phyloP scores from a whole-genome alignment of 2,113 vertebrate species.

The Eretmochelys imbricata region DNA sequence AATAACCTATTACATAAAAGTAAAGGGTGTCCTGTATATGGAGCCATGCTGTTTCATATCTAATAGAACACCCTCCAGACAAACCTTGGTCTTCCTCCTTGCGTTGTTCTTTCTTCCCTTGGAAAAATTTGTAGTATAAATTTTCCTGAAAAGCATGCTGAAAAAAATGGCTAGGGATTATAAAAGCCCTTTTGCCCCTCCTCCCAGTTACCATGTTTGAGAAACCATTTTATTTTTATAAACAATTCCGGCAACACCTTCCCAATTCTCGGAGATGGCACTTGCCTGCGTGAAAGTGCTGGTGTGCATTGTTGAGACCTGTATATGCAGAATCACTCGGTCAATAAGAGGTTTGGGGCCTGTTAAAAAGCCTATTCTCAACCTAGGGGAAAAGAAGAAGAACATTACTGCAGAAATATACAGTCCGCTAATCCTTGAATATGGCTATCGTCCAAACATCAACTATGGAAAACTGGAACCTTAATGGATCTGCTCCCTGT shows the following conservation, averaged over 20 bases:
- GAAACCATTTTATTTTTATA: not conserved
- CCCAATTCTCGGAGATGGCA: not conserved
- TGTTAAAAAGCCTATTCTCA: slow-evolving; percentile 93
- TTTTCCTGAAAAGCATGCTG: not conserved
- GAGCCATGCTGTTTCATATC: not conserved
- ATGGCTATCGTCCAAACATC: not conserved
- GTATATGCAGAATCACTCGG: slow-evolving; percentile 89
- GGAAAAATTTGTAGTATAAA: not conserved
- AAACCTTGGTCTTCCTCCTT: not conserved
- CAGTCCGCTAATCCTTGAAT: not conserved
- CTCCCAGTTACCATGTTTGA: not conserved
- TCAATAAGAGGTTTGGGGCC: slow-evolving; percentile 92
- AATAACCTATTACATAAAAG: not conserved
- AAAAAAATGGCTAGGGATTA: not conserved
- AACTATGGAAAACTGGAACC: not conserved
- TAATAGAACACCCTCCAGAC: not conserved
- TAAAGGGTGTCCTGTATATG: not conserved
- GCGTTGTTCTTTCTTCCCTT: not conserved
- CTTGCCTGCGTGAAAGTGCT: slow-evolving; percentile 94
- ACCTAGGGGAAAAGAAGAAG: slow-evolving; percentile 69
- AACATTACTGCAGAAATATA: not conserved
- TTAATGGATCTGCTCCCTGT: not conserved
- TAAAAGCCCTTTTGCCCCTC: not conserved
- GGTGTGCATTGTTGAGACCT: slow-evolving; percentile 91
- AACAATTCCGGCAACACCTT: not conserved